phyloP scores from a whole-genome alignment of 1,140 invertebrate species.

The Matsumurasca onukii region DNA sequence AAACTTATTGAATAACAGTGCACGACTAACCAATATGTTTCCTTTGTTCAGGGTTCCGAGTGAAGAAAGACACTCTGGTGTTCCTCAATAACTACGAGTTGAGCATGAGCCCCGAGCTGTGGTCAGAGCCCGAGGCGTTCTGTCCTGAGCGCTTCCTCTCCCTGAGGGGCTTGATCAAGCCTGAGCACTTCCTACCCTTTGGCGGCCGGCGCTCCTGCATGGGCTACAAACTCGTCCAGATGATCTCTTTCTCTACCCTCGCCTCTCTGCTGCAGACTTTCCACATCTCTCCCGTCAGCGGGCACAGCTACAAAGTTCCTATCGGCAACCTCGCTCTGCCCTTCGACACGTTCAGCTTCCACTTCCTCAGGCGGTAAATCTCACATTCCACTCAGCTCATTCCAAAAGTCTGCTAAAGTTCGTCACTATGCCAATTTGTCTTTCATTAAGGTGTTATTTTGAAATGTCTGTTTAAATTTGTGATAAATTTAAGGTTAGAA shows the following conservation, averaged over 20 bases:
- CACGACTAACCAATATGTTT: no score
- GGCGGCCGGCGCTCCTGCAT: conserved; percentile 85
- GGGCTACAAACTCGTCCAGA: conserved; percentile 80
- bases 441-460: no score
- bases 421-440: no score
- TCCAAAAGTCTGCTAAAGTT: no score
- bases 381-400: background rate
- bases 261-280: conserved; percentile 60
- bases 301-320: conserved; percentile 38
- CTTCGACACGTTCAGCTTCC: conserved; percentile 41
- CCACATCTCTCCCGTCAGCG: conserved; percentile 35
- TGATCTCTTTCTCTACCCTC: conserved; percentile 70
- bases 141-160: conserved; percentile 72
- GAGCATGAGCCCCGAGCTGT: conserved; percentile 72
- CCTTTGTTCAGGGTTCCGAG: conserved; percentile 55
- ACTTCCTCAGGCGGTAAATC: conserved; percentile 31
- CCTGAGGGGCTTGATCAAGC: conserved; percentile 48
- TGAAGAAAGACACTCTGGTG: conserved; percentile 78
- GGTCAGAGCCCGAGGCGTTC: conserved; percentile 71
- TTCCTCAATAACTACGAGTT: conserved; percentile 88
- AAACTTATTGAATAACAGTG: no score
- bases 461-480: no score
- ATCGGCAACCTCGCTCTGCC: conserved; percentile 44
- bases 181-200: conserved; percentile 80
- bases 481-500: no score